phyloP scores from a whole-genome alignment of 2,888 invertebrate species.

The Ormia ochracea region DNA sequence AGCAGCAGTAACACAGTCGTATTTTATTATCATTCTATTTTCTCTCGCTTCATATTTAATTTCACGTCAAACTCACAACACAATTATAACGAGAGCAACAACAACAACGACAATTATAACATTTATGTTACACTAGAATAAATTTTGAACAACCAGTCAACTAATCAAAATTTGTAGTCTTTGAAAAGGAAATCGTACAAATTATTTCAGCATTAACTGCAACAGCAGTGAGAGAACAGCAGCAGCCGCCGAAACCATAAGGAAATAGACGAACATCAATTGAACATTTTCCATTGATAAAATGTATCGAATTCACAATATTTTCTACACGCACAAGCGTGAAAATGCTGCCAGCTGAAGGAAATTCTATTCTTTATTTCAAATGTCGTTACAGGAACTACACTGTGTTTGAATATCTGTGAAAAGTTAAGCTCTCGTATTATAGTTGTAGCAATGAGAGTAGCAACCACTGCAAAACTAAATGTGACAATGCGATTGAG shows the following conservation, averaged over 20 bases:
- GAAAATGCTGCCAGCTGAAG: background rate
- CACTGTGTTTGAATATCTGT: background rate
- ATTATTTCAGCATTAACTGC: conserved; percentile 29
- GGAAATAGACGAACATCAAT: background rate
- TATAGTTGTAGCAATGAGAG: background rate
- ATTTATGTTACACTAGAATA: conserved; percentile 22
- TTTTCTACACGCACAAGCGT: background rate
- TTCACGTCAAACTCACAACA: conserved; percentile 1
- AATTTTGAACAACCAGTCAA: conserved; percentile 20
- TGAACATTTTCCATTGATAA: background rate
- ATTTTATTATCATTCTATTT: background rate
- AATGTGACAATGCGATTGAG: conserved; percentile 25
- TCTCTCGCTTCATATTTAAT: conserved; percentile 2
- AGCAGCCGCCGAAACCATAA: background rate
- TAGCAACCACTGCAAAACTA: background rate
- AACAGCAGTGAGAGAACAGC: background rate
- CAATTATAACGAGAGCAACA: background rate
- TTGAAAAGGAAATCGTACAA: conserved; percentile 35
- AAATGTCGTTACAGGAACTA: conserved; percentile 22
- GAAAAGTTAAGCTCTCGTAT: conserved; percentile 17
- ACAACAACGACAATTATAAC: background rate
- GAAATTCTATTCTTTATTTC: background rate
- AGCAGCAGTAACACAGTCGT: no score
- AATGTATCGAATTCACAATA: background rate
- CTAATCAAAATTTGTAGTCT: conserved; percentile 40